phyloP scores from a whole-genome alignment of 2,888 invertebrate species.

The Neoitamus cyanurus region DNA sequence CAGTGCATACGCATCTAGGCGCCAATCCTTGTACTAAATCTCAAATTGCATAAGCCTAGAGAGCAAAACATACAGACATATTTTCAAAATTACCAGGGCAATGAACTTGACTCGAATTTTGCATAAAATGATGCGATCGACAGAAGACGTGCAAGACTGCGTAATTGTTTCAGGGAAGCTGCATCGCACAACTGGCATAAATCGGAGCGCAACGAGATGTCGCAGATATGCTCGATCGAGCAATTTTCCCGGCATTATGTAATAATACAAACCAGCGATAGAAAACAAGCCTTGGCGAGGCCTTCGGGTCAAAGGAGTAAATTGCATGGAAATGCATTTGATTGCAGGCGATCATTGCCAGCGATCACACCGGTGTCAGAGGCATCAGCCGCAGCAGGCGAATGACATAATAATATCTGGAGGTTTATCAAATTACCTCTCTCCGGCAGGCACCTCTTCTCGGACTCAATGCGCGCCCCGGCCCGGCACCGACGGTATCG shows the following conservation, averaged over 20 bases:
- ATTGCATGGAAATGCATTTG: constrained; percentile 39
- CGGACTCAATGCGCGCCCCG: background rate
- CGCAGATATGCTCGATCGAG: constrained; percentile 1
- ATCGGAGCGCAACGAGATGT: constrained; percentile 2
- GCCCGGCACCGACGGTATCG: background rate
- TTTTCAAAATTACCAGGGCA: background rate
- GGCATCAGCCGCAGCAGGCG: constrained; percentile 5
- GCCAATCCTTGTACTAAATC: too few species aligned
- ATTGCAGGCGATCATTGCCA: constrained; percentile 23
- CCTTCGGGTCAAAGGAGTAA: constrained; percentile 37
- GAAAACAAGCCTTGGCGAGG: constrained; percentile 3
- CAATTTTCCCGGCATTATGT: constrained; percentile 19
- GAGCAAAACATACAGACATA: too few species aligned
- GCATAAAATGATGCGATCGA: background rate
- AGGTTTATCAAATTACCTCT: constrained; percentile 36
- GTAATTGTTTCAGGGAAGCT: background rate
- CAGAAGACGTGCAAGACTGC: background rate
- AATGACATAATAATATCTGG: constrained; percentile 41
- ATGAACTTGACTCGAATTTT: background rate
- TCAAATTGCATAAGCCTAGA: too few species aligned
- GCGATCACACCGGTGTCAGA: constrained; percentile 11
- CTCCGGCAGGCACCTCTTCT: background rate
- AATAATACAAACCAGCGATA: background rate
- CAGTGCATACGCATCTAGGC: too few species aligned
- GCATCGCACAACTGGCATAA: background rate